A percentile compares a stretch with the other conserved stretches of the same genome.
These are phyloP conservation scores for Drosophila pallidifrons DNA, from an alignment of 1,140 invertebrate genomes.

Conservation along the genomic window DNA sequence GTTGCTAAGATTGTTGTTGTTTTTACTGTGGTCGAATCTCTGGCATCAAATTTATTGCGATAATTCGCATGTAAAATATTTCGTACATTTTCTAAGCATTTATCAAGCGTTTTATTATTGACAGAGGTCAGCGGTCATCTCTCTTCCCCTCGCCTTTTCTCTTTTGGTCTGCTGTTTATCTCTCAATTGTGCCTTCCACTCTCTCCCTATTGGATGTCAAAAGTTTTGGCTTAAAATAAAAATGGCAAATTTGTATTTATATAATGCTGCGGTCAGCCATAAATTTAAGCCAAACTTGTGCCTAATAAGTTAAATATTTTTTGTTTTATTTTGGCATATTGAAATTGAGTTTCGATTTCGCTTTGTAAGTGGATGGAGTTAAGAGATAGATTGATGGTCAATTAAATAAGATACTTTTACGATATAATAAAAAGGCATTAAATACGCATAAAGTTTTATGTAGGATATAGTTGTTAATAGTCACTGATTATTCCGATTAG, in stretches of 20 bases:
- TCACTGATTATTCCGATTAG: not conserved
- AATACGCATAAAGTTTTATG: not conserved
- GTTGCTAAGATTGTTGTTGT: constrained; percentile 11
- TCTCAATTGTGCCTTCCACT: not conserved
- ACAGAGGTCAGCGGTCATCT: constrained; percentile 54
- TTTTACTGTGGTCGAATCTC: constrained; percentile 44
- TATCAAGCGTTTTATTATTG: constrained; percentile 81
- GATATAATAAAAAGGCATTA: not conserved
- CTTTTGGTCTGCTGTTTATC: constrained; percentile 8
- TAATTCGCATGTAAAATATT: constrained; percentile 81
- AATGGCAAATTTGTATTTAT: constrained; percentile 65
- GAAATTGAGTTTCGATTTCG: constrained; percentile 62
- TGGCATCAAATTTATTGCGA: constrained; percentile 78
- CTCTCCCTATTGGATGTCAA: constrained; percentile 34
- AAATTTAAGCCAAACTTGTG: constrained; percentile 49
- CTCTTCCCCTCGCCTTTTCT: not conserved
- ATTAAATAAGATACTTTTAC: not conserved
- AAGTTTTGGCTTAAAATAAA: constrained; percentile 74
- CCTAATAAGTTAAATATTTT: constrained; percentile 62
- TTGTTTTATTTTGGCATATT: constrained; percentile 45
- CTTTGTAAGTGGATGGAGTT: not conserved
- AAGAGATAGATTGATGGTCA: constrained; percentile 13
- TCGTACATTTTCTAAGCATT: constrained; percentile 75
- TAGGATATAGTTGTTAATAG: not conserved
- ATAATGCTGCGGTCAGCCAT: constrained; percentile 60